Percentiles rank a stretch among this genome's conserved stretches.
phyloP scores from a whole-genome alignment of 2,113 vertebrate species.

The Phalacrocorax pelagicus region DNA sequence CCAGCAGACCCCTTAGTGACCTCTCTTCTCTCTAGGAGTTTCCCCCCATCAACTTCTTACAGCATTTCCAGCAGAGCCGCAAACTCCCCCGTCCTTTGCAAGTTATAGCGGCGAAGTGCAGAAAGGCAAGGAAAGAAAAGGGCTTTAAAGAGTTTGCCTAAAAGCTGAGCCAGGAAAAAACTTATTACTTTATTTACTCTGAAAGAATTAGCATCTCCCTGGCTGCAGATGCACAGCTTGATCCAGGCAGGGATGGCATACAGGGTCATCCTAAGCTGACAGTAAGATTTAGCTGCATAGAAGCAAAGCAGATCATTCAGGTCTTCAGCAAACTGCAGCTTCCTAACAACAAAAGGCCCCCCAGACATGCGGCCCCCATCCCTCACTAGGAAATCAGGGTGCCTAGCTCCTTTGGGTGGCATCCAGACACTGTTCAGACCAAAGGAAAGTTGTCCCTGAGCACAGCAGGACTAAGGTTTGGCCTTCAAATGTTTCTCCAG shows the following conservation, averaged over 20 bases:
- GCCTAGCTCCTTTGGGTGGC: neutral
- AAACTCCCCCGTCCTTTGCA: neutral
- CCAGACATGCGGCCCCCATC: neutral
- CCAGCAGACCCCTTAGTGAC: neutral
- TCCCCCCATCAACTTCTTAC: neutral
- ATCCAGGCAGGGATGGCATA: neutral
- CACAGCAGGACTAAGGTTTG: neutral
- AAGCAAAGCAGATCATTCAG: neutral
- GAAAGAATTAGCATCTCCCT: neutral
- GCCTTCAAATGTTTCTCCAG: neutral
- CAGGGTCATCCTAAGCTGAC: neutral
- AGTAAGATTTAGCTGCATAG: neutral
- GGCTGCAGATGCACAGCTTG: neutral
- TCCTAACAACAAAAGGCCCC: neutral
- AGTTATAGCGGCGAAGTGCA: neutral
- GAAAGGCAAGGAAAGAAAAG: neutral
- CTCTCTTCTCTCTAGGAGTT: neutral
- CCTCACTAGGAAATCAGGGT: neutral
- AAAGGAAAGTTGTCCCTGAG: neutral
- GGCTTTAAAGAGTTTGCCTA: neutral
- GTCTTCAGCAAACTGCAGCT: neutral
- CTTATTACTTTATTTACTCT: neutral
- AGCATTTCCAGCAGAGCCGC: neutral
- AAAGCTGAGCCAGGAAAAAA: neutral
- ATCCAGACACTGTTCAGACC: neutral